A percentile compares a stretch with the other conserved stretches of the same genome.
phyloP scores from a whole-genome alignment of 2,888 invertebrate species.

The Ormyrus labotus region DNA sequence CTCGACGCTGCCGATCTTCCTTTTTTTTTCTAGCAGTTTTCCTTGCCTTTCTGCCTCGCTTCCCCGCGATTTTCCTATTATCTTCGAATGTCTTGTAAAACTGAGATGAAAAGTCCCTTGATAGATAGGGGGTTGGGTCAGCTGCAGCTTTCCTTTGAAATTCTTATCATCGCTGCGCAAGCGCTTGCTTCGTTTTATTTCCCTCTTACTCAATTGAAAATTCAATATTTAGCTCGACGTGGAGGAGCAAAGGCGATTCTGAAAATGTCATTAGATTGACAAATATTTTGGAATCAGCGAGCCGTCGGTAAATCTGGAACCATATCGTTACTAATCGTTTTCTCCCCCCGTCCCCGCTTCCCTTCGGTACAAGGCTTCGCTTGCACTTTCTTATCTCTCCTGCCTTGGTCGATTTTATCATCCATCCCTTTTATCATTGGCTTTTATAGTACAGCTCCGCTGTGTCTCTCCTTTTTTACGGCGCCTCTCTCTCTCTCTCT shows the following conservation, averaged over 20 bases:
- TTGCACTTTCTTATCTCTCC: conserved; percentile 50
- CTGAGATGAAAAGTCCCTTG: conserved; percentile 31
- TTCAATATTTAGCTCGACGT: conserved; percentile 28
- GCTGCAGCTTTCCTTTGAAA: conserved; percentile 10
- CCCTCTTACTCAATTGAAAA: not conserved
- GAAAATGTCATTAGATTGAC: conserved; percentile 5
- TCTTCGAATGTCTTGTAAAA: conserved; percentile 35
- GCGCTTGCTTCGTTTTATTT: not conserved
- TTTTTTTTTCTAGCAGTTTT: conserved; percentile 18
- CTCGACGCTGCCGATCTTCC: not conserved
- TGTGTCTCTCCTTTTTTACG: conserved; percentile 15
- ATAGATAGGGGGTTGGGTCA: conserved; percentile 10
- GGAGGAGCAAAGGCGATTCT: not conserved
- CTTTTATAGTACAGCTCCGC: conserved; percentile 14
- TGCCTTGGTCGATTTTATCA: conserved; percentile 39
- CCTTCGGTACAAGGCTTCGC: conserved; percentile 14
- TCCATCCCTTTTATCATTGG: conserved; percentile 45
- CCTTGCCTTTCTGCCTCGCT: conserved; percentile 18
- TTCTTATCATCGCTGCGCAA: conserved; percentile 20
- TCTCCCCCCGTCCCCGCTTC: not conserved
- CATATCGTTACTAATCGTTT: conserved; percentile 43
- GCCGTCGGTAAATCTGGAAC: conserved; percentile 19
- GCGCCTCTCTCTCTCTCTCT: conserved; percentile 34
- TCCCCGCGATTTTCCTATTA: conserved; percentile 39
- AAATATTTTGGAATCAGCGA: conserved; percentile 33